Percentiles rank a stretch among this genome's conserved stretches.
Evolutionary conservation across 2,113 vertebrate genomes (phyloP).

Genomic region (Hassar affinis): DNA sequence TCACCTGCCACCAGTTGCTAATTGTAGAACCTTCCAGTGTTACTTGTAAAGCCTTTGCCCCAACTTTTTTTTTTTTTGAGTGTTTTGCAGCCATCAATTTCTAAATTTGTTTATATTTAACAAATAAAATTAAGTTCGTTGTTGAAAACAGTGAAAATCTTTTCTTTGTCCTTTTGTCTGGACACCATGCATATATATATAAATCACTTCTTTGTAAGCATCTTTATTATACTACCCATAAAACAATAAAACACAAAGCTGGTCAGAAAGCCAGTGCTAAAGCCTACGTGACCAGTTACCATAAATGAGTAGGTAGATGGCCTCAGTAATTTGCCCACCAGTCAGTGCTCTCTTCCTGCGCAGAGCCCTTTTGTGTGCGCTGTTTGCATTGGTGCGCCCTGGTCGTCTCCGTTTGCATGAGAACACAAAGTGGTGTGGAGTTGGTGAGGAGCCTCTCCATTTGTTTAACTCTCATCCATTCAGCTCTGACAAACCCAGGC

Average conservation of each 20-base stretch:
- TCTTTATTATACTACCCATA: not conserved
- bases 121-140: too few species aligned
- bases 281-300: not conserved
- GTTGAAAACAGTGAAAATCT: too few species aligned
- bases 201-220: not conserved
- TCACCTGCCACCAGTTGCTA: too few species aligned
- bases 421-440: conserved; percentile 53
- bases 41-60: too few species aligned
- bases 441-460: conserved; percentile 68
- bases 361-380: conserved; percentile 58
- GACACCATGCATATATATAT: too few species aligned
- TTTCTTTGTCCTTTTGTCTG: too few species aligned
- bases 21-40: too few species aligned
- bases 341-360: conserved; percentile 46
- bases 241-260: not conserved
- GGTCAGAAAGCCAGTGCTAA: not conserved
- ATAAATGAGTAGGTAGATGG: conserved; percentile 48
- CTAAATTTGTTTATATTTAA: too few species aligned
- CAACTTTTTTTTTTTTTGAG: too few species aligned
- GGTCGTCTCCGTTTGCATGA: conserved; percentile 55
- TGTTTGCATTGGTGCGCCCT: conserved; percentile 53
- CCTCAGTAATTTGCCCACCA: conserved; percentile 37
- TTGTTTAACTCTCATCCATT: conserved; percentile 75
- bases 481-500: conserved; percentile 74
- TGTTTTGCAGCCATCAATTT: too few species aligned